Evolutionary conservation across 2,113 vertebrate species (phyloP).

Genomic region (Chloroceryle aenea): DNA sequence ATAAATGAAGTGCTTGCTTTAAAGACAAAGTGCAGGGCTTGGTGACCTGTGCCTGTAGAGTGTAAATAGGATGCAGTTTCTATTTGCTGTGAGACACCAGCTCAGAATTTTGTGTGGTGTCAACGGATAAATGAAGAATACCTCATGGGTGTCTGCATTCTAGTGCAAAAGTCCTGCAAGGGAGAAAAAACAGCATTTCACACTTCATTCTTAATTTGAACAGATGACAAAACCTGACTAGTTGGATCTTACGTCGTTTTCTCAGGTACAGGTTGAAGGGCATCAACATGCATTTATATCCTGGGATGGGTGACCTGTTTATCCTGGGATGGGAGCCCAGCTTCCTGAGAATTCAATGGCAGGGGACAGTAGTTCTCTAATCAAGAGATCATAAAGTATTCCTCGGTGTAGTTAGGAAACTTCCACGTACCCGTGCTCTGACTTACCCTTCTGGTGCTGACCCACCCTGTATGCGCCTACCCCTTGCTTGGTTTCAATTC

Average conservation of each 20-base stretch:
- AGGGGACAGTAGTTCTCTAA: not conserved
- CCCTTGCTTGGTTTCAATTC: not conserved
- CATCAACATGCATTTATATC: not conserved
- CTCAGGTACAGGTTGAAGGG: not conserved
- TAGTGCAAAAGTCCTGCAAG: not conserved
- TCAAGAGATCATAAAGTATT: not conserved
- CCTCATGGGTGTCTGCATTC: not conserved
- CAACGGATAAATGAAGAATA: not conserved
- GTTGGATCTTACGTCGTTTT: not conserved
- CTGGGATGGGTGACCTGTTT: not conserved
- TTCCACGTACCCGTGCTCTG: not conserved
- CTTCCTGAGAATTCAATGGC: accelerated
- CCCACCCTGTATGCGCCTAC: not conserved
- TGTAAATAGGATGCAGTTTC: not conserved
- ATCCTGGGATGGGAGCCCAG: not conserved
- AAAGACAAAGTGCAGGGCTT: not conserved
- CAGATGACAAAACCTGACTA: not conserved
- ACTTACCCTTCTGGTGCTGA: not conserved
- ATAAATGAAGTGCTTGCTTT: not conserved
- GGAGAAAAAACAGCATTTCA: not conserved
- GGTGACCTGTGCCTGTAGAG: not conserved
- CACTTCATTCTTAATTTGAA: not conserved
- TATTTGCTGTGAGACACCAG: not conserved
- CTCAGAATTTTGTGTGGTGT: not conserved
- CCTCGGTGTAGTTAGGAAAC: not conserved